Percentiles rank a stretch among this genome's conserved stretches.
Conservation (phyloP, 2,797 vertebrate species). For the Phalanger gymnotis region DNA sequence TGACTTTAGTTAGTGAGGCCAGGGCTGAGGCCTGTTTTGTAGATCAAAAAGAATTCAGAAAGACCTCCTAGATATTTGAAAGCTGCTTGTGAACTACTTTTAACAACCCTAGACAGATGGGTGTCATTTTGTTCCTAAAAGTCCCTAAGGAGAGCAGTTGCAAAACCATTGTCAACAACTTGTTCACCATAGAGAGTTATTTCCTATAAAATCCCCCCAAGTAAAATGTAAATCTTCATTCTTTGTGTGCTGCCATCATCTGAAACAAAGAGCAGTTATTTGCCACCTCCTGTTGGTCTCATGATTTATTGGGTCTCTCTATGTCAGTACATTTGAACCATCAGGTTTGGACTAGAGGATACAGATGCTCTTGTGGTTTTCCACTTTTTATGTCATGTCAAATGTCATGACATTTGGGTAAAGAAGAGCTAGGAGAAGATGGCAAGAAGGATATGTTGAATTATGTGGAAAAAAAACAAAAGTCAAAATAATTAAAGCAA, state of each 20-base stretch:
- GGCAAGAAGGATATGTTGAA: not conserved
- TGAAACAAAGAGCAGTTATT: not conserved
- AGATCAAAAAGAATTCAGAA: conserved; percentile 37
- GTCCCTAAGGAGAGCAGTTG: conserved; percentile 41
- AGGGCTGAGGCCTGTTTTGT: conserved; percentile 1
- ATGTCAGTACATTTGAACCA: not conserved
- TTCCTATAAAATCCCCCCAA: conserved; percentile 14
- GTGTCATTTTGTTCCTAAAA: conserved; percentile 30
- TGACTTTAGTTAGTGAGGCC: conserved; percentile 33
- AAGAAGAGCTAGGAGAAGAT: not conserved
- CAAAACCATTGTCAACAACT: conserved; percentile 43
- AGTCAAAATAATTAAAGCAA: not conserved
- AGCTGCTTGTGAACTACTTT: not conserved
- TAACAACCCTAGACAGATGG: conserved; percentile 9
- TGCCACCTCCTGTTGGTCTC: not conserved
- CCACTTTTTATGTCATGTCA: not conserved
- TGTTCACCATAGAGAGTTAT: not conserved
- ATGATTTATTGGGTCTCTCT: not conserved
- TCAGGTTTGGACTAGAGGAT: not conserved
- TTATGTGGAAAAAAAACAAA: conserved; percentile 6
- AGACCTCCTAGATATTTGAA: conserved; percentile 42
- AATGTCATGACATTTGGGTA: not conserved
- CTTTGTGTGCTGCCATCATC: not conserved
- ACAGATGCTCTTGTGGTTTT: not conserved
- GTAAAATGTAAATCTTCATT: conserved; percentile 35